These are phyloP conservation scores for Eriocheir sinensis DNA, from an alignment of 1,140 invertebrate genomes.

Conservation along the genomic window DNA sequence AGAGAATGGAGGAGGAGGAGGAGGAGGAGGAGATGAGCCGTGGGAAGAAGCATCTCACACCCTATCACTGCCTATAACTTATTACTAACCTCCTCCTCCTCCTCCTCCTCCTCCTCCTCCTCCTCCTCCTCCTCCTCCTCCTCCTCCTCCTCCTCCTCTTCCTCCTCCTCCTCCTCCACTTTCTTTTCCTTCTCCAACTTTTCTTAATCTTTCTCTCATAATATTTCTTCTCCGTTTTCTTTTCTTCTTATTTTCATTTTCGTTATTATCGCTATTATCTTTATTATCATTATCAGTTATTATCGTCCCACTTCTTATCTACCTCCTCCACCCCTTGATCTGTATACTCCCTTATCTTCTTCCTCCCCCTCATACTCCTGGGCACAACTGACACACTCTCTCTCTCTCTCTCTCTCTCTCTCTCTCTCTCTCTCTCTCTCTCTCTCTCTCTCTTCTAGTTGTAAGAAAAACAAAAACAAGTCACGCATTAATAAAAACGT, in stretches of 20 bases:
- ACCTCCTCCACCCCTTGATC: background rate
- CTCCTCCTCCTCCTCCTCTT: background rate
- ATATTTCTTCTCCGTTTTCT: no score
- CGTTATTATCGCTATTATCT: no score
- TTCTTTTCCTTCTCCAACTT: background rate
- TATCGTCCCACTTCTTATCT: background rate
- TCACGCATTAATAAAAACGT: background rate
- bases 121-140: slow-evolving; percentile 27
- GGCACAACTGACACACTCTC: background rate
- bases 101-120: background rate
- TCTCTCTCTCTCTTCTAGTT: background rate
- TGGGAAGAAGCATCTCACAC: slow-evolving; percentile 53
- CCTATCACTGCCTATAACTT: slow-evolving; percentile 54
- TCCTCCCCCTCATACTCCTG: background rate
- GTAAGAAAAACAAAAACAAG: no score
- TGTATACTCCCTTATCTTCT: background rate
- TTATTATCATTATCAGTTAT: no score
- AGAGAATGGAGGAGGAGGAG: slow-evolving; percentile 14
- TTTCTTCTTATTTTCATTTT: no score
- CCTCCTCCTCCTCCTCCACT: background rate
- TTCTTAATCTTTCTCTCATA: no score
- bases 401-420: slow-evolving; percentile 42
- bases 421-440: slow-evolving; percentile 46
- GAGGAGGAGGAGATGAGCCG: background rate
- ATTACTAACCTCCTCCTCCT: slow-evolving; percentile 28